Evolutionary conservation across 1,140 invertebrate species (phyloP).

Genomic region (Drosophila busckii): DNA sequence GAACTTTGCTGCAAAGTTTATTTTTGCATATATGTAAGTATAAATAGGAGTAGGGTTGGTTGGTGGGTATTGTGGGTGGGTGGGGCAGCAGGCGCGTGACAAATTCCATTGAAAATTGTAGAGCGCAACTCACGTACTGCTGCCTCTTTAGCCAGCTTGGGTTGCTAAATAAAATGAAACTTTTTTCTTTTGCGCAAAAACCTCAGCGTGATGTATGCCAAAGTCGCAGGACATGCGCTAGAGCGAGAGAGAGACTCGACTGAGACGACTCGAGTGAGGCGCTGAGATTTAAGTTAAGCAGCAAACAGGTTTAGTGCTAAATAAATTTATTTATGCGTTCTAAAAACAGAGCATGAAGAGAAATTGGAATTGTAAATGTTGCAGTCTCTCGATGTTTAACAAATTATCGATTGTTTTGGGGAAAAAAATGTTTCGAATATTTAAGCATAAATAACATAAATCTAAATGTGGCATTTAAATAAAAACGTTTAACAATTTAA

Average conservation of each 20-base stretch:
- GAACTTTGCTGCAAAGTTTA: constrained; percentile 75
- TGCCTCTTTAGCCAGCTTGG: constrained; percentile 6
- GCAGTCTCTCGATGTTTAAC: too few species aligned
- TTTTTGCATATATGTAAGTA: constrained; percentile 65
- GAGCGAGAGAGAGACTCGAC: neutral
- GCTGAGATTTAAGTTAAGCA: constrained; percentile 70
- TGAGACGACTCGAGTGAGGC: constrained; percentile 3
- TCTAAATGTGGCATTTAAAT: too few species aligned
- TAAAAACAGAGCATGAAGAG: neutral
- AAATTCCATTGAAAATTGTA: constrained; percentile 78
- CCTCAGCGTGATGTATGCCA: constrained; percentile 70
- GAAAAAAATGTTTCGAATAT: neutral
- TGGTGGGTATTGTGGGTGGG: neutral
- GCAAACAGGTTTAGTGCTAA: constrained; percentile 72
- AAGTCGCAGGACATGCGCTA: constrained; percentile 33
- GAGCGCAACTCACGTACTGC: constrained; percentile 66
- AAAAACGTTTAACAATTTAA: too few species aligned
- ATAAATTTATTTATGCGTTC: constrained; percentile 65
- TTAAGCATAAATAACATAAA: neutral
- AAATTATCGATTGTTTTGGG: neutral
- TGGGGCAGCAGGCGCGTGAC: constrained; percentile 54
- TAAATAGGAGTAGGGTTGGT: constrained; percentile 2
- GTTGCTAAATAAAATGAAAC: constrained; percentile 71
- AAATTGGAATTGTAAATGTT: constrained; percentile 15
- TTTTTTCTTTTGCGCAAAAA: constrained; percentile 40